A percentile compares a stretch with the other conserved stretches of the same genome.
Conservation (phyloP, 2,797 vertebrate genomes). For the Euthynnus affinis region DNA sequence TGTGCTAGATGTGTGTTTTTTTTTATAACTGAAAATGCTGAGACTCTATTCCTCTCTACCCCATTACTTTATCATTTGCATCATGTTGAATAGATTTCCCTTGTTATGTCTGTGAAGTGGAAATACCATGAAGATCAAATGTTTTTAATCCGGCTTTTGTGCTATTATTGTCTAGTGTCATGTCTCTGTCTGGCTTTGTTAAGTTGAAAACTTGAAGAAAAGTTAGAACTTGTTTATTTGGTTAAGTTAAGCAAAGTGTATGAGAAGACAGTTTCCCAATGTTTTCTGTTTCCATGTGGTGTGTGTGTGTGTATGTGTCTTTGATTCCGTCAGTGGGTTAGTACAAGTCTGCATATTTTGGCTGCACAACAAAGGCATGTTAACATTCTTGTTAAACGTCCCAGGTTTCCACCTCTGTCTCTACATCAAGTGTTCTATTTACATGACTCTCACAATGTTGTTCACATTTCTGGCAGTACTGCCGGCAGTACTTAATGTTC, state of each 20-base stretch:
- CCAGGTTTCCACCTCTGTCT: slow-evolving; percentile 34
- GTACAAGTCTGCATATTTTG: slow-evolving; percentile 49
- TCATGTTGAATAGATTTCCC: slow-evolving; percentile 31
- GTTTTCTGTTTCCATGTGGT: slow-evolving; percentile 50
- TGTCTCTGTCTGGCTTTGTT: slow-evolving; percentile 6
- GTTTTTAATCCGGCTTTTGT: slow-evolving; percentile 37
- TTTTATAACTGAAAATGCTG: slow-evolving; percentile 10
- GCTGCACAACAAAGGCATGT: slow-evolving; percentile 55
- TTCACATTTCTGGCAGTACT: not conserved
- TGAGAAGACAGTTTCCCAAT: slow-evolving; percentile 26
- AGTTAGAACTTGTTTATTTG: slow-evolving; percentile 44
- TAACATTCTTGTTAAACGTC: slow-evolving; percentile 40
- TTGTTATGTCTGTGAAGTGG: slow-evolving; percentile 17
- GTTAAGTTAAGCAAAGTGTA: slow-evolving; percentile 29
- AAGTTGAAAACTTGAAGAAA: slow-evolving; percentile 53
- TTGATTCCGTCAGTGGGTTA: slow-evolving; percentile 51
- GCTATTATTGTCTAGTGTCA: slow-evolving; percentile 41
- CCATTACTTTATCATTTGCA: slow-evolving; percentile 20
- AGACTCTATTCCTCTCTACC: slow-evolving; percentile 14
- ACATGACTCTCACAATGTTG: not conserved
- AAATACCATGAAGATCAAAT: slow-evolving; percentile 49
- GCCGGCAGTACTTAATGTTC: not conserved
- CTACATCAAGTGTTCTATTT: slow-evolving; percentile 29
- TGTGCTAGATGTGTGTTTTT: slow-evolving; percentile 14
- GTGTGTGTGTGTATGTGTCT: slow-evolving; percentile 8